These are phyloP conservation scores for Aphidoletes aphidimyza DNA, from an alignment of 2,888 invertebrate species.

Conservation along the genomic window DNA sequence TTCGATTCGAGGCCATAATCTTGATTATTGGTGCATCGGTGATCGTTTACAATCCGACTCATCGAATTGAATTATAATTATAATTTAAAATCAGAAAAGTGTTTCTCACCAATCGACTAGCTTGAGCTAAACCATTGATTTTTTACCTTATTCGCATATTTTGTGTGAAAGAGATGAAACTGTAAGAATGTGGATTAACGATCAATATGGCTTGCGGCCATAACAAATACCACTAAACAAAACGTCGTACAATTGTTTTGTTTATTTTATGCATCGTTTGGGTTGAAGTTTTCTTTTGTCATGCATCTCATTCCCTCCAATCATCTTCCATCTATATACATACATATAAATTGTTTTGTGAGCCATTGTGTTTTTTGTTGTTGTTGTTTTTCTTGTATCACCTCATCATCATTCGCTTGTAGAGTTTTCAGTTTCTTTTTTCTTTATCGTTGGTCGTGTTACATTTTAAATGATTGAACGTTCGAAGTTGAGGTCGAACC, in stretches of 20 bases:
- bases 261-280: constrained; percentile 6
- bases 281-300: constrained; percentile 1
- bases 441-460: background rate
- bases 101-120: background rate
- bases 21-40: too few relatives aligned
- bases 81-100: background rate
- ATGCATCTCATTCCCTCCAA: background rate
- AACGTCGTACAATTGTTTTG: constrained; percentile 41
- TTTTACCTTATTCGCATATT: too few relatives aligned
- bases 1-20: too few relatives aligned
- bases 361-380: constrained; percentile 21
- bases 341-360: too few relatives aligned
- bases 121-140: too few relatives aligned
- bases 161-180: background rate
- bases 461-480: background rate
- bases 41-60: too few relatives aligned
- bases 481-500: background rate
- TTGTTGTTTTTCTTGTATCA: background rate
- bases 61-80: too few relatives aligned
- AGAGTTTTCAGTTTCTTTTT: background rate
- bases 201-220: constrained; percentile 23
- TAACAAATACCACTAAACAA: constrained; percentile 3
- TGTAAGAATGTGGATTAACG: constrained; percentile 22
- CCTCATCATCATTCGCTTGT: background rate
- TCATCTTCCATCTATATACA: background rate